Conservation (phyloP, 1,140 invertebrate genomes). For the Thrips palmi region DNA sequence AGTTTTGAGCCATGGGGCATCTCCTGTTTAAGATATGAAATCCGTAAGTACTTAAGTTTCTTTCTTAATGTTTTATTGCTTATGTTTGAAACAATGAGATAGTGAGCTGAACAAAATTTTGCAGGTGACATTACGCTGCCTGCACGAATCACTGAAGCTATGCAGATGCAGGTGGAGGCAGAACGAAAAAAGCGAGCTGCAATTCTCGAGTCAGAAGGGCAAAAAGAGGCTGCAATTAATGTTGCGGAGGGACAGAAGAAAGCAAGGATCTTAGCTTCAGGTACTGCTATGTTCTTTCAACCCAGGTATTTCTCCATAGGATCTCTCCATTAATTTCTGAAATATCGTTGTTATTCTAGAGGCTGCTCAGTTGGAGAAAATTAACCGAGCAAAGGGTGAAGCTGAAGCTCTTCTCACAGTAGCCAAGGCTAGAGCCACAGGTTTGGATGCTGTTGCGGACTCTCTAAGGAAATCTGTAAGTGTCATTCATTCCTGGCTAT, state of each 20-base stretch:
- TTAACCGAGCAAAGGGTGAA: constrained; percentile 73
- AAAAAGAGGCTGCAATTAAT: constrained; percentile 89
- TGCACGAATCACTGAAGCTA: constrained; percentile 85
- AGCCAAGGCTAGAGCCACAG: constrained; percentile 63
- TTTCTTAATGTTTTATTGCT: neutral
- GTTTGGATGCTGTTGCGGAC: constrained; percentile 52
- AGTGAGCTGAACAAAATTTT: constrained; percentile 6
- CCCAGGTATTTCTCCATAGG: constrained; percentile 4
- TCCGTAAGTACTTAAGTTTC: constrained; percentile 64
- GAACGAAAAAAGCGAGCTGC: constrained; percentile 91
- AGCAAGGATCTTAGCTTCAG: constrained; percentile 81
- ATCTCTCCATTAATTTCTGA: constrained; percentile 3
- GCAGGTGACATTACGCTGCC: constrained; percentile 86
- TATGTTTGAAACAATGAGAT: neutral
- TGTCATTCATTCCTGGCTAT: constrained; percentile 6
- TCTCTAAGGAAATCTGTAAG: constrained; percentile 23
- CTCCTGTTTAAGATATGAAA: constrained; percentile 94
- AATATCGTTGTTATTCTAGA: constrained; percentile 29
- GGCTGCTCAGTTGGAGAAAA: constrained; percentile 70
- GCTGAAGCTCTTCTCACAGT: constrained; percentile 71
- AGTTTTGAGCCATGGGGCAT: constrained; percentile 97
- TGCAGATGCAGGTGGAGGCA: constrained; percentile 99
- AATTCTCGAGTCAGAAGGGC: constrained; percentile 92
- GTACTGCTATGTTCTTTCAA: constrained; percentile 28
- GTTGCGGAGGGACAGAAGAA: constrained; percentile 89